Conservation (phyloP, 35 echinoderm and acorn worm genomes). For the Chiridota heheva region DNA sequence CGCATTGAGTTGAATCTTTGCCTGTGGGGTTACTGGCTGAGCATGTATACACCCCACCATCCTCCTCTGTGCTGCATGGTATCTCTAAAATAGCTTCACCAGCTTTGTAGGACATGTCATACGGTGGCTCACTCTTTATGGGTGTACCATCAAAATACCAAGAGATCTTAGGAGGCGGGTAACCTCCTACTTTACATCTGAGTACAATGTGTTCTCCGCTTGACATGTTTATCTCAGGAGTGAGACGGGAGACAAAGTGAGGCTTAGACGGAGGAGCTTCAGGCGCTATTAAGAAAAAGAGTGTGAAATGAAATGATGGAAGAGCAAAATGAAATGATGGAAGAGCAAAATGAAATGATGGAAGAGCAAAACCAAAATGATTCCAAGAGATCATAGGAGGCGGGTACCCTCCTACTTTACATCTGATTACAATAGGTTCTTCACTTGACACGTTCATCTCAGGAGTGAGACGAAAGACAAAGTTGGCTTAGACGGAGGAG, state of each 20-base stretch:
- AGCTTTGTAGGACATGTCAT: too few species aligned
- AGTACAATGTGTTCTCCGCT: constrained; percentile 19
- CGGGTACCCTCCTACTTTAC: too few species aligned
- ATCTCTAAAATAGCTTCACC: constrained; percentile 32
- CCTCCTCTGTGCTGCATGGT: constrained; percentile 5
- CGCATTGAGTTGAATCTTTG: constrained; percentile 14
- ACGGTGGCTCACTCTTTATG: too few species aligned
- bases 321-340: background rate
- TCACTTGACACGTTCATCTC: too few species aligned
- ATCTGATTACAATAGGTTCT: too few species aligned
- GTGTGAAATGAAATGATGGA: background rate
- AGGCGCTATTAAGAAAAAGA: background rate
- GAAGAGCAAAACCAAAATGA: background rate
- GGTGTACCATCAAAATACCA: too few species aligned
- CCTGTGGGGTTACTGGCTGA: constrained; percentile 24
- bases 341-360: background rate
- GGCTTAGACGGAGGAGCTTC: constrained; percentile 28
- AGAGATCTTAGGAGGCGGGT: too few species aligned
- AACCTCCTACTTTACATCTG: constrained; percentile 33
- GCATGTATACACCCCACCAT: constrained; percentile 46
- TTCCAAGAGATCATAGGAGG: background rate
- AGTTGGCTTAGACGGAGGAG: too few species aligned
- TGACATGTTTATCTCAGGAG: constrained; percentile 8
- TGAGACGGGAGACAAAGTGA: constrained; percentile 10
- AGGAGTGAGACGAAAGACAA: too few species aligned